Evolutionary conservation across 2,113 vertebrate genomes (phyloP).

Genomic region (Orientallactaga bullata): DNA sequence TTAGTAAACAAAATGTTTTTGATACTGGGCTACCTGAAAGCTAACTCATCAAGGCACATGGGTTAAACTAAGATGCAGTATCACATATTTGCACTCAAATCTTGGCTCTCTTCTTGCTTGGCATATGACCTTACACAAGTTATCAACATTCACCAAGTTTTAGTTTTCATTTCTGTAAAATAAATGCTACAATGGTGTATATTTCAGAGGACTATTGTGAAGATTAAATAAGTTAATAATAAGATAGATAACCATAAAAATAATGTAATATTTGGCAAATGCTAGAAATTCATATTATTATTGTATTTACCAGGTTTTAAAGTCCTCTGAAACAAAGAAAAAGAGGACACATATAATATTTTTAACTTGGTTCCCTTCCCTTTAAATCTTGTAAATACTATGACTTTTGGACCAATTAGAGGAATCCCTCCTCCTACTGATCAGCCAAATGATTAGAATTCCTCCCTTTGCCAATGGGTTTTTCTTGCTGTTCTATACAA

Average conservation of each 20-base stretch:
- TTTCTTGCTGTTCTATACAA: background rate
- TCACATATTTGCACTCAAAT: background rate
- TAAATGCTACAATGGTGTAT: background rate
- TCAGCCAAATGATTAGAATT: background rate
- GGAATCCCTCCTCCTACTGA: background rate
- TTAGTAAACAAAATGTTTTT: background rate
- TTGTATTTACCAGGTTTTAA: conserved; percentile 38
- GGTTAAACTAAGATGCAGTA: background rate
- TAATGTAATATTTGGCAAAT: conserved; percentile 23
- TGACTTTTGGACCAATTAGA: background rate
- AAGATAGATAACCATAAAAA: background rate
- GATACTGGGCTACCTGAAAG: background rate
- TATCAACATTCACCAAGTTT: background rate
- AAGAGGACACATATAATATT: background rate
- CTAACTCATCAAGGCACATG: background rate
- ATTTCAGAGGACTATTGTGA: background rate
- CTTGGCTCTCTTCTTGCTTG: background rate
- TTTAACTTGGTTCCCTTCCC: background rate
- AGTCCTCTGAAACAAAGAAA: background rate
- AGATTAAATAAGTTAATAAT: background rate
- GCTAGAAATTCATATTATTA: conserved; percentile 20
- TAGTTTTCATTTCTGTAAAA: conserved; percentile 18
- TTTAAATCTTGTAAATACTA: conserved; percentile 12
- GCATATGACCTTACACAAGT: background rate
- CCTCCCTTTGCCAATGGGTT: background rate